Percentiles rank a stretch among this genome's conserved stretches.
These are phyloP conservation scores for Cotesia typhae DNA, from an alignment of 1,140 invertebrate species.

Conservation along the genomic window DNA sequence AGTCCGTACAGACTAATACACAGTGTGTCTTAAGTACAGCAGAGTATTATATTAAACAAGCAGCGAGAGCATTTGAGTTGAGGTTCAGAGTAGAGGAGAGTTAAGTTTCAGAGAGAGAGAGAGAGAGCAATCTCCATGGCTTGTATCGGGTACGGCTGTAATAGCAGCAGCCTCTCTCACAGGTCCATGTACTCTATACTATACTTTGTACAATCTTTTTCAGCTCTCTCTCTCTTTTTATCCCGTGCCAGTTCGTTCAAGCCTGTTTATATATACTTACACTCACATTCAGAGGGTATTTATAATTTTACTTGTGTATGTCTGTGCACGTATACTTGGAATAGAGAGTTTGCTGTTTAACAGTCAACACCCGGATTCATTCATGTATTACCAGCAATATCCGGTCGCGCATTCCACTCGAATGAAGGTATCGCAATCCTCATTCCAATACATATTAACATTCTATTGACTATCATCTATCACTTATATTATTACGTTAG, in stretches of 20 bases:
- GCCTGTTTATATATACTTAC: too few relatives aligned
- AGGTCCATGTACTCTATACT: constrained; percentile 8
- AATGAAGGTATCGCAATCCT: constrained; percentile 7
- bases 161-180: constrained; percentile 1
- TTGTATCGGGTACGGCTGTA: too few relatives aligned
- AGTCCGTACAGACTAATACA: constrained; percentile 8
- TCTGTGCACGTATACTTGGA: too few relatives aligned
- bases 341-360: too few relatives aligned
- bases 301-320: background rate
- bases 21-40: constrained; percentile 7
- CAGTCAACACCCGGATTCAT: constrained; percentile 17
- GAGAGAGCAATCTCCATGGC: too few relatives aligned
- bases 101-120: too few relatives aligned
- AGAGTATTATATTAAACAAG: background rate
- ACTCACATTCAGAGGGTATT: background rate
- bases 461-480: background rate
- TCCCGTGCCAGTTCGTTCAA: too few relatives aligned
- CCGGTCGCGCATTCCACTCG: constrained; percentile 15
- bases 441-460: background rate
- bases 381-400: constrained; percentile 15
- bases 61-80: background rate
- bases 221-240: background rate
- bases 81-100: background rate
- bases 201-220: too few relatives aligned
- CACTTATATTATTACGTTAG: too few relatives aligned